Conservation (phyloP, 2,797 vertebrate species). For the Phyllotis vaccarum region DNA sequence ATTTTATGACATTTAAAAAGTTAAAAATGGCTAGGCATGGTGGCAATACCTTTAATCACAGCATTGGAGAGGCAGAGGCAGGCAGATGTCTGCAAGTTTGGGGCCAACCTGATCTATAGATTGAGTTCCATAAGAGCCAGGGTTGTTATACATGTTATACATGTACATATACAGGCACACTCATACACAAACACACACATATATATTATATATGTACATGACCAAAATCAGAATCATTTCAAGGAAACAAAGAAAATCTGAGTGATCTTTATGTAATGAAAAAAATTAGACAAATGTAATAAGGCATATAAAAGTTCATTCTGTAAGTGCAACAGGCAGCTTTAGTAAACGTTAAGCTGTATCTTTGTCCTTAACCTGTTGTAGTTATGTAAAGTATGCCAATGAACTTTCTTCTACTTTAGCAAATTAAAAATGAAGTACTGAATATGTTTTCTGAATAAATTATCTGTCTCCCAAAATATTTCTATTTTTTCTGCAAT, state of each 20-base stretch:
- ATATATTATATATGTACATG: neutral
- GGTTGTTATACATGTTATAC: neutral
- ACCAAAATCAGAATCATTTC: neutral
- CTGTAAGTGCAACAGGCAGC: neutral
- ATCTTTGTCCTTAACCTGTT: slow-evolving; percentile 21
- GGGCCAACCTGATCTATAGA: neutral
- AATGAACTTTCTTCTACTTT: neutral
- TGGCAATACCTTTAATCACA: neutral
- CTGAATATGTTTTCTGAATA: neutral
- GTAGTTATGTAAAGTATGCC: neutral
- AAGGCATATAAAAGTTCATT: neutral
- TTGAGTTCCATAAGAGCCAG: neutral
- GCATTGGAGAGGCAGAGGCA: neutral
- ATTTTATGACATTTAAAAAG: neutral
- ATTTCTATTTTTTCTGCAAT: slow-evolving; percentile 24
- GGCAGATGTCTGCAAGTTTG: neutral
- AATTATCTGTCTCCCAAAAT: neutral
- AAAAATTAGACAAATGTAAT: neutral
- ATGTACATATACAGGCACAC: too few species aligned
- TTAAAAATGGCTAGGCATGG: neutral
- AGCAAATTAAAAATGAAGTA: neutral
- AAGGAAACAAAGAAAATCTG: neutral
- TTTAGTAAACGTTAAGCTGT: slow-evolving; percentile 1
- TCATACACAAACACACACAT: too few species aligned
- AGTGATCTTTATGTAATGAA: neutral